Conservation (phyloP, 2,797 vertebrate genomes). For the Discoglossus pictus region DNA sequence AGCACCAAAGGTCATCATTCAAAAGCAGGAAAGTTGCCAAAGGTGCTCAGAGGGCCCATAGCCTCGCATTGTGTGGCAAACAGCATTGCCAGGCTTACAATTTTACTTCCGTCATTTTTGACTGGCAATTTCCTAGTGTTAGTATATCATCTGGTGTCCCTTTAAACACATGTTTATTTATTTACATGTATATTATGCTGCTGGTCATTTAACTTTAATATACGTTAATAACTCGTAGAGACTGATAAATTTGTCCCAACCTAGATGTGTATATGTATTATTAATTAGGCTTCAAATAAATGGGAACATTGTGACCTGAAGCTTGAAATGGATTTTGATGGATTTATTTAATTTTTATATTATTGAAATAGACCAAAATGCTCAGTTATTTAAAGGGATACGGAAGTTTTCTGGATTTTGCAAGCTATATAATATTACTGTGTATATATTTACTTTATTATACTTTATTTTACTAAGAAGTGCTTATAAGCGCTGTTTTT, state of each 20-base stretch:
- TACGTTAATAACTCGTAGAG: constrained; percentile 10
- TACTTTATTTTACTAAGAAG: too few relatives aligned
- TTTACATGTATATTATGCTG: too few relatives aligned
- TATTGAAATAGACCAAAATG: constrained; percentile 26
- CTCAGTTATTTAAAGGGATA: constrained; percentile 5
- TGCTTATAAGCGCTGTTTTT: too few relatives aligned
- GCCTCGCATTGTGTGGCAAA: too few relatives aligned
- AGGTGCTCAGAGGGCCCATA: too few relatives aligned
- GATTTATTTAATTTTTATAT: constrained; percentile 43
- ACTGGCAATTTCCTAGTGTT: too few relatives aligned
- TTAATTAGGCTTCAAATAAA: constrained; percentile 47
- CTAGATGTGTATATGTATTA: constrained; percentile 34
- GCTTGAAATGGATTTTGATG: constrained; percentile 42
- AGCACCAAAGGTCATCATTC: too few relatives aligned
- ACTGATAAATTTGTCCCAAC: constrained; percentile 31
- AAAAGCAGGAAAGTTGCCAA: too few relatives aligned
- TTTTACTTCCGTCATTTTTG: too few relatives aligned
- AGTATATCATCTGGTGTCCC: too few relatives aligned
- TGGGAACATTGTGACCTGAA: constrained; percentile 47
- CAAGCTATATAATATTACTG: neutral
- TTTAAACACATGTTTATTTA: too few relatives aligned
- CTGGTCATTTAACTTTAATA: constrained; percentile 13
- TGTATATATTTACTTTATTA: constrained; percentile 14
- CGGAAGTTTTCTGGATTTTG: neutral
- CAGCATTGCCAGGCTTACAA: too few relatives aligned